These are phyloP conservation scores for Scopus umbretta DNA, from an alignment of 2,113 vertebrate genomes.

Conservation along the genomic window DNA sequence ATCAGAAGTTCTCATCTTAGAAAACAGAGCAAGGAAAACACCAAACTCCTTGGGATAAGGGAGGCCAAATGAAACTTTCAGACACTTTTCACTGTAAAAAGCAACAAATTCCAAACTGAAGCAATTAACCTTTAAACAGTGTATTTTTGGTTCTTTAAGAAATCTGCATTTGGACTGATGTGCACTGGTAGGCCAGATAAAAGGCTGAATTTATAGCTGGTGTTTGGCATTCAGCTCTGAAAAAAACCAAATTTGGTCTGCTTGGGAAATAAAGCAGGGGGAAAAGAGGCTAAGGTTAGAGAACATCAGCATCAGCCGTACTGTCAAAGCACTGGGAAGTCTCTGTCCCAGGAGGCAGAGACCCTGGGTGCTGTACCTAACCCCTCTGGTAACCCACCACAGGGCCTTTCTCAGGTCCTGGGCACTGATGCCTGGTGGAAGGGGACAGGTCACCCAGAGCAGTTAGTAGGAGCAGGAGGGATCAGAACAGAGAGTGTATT, in stretches of 20 bases:
- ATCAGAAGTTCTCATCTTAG: not conserved
- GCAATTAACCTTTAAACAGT: not conserved
- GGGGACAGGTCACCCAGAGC: not conserved
- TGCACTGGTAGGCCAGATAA: not conserved
- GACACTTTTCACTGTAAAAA: not conserved
- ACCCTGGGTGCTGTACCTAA: not conserved
- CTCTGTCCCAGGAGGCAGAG: not conserved
- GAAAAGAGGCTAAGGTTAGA: not conserved
- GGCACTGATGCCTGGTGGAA: not conserved
- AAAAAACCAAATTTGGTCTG: not conserved
- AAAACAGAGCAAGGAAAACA: not conserved
- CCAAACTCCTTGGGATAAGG: not conserved
- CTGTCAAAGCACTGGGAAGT: not conserved
- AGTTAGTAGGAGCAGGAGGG: not conserved
- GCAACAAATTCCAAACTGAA: not conserved
- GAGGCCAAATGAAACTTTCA: not conserved
- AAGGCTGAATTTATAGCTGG: not conserved
- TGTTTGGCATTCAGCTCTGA: not conserved
- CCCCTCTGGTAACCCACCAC: rapidly evolving
- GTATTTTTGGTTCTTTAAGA: not conserved
- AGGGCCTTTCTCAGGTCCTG: not conserved
- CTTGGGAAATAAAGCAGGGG: not conserved
- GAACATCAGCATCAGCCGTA: not conserved
- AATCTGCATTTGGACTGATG: not conserved
- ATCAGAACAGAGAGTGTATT: not conserved